These are phyloP conservation scores for Eucidaris tribuloides DNA, from an alignment of 35 echinoderm and acorn worm genomes.

Conservation along the genomic window DNA sequence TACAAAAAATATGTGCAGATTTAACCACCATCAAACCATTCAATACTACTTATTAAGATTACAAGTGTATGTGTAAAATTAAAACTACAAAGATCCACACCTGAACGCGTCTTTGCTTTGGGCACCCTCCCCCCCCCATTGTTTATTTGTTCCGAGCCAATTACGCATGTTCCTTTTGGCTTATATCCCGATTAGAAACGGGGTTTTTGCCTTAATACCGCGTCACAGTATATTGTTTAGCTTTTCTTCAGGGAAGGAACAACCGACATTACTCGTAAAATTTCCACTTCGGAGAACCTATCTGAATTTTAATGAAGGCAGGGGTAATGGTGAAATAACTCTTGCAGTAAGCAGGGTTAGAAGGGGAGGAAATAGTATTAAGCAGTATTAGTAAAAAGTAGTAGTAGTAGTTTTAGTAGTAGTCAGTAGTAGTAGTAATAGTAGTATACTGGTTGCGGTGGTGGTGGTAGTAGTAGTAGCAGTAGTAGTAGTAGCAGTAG, in stretches of 20 bases:
- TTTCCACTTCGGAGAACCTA: constrained; percentile 80
- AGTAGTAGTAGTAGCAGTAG: no score
- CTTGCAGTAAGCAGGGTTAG: no score
- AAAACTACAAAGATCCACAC: not conserved
- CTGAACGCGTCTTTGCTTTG: not conserved
- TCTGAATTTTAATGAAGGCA: constrained; percentile 74
- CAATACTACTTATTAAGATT: not conserved
- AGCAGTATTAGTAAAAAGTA: no score
- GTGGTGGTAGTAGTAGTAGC: no score
- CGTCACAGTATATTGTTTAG: not conserved
- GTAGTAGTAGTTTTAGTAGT: no score
- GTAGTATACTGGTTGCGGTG: no score
- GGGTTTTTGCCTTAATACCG: not conserved
- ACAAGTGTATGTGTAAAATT: not conserved
- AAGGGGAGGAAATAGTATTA: no score
- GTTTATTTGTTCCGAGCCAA: not conserved
- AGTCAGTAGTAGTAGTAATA: no score
- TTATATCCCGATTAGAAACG: not conserved
- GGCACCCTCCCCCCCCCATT: not conserved
- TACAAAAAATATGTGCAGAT: no score
- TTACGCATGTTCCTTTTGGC: not conserved
- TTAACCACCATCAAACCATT: no score
- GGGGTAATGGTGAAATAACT: no score
- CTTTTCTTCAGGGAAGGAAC: constrained; percentile 70
- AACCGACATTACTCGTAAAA: constrained; percentile 84